Percentiles rank a stretch among this genome's conserved stretches.
Evolutionary conservation across 2,888 invertebrate species (phyloP).

Genomic region (Himalopsyche tibetana): DNA sequence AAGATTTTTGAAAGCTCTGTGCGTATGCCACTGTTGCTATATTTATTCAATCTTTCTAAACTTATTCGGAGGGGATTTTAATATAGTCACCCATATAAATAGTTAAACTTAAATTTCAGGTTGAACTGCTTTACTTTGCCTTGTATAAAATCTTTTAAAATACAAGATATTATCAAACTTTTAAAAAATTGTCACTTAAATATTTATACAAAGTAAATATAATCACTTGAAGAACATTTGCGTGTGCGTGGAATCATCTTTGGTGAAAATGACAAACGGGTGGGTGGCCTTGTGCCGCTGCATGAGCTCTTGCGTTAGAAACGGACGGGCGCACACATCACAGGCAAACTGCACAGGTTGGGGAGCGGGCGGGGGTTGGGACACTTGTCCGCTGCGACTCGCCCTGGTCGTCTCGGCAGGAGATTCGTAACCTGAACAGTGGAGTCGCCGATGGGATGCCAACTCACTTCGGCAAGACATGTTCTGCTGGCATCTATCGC

Average conservation of each 20-base stretch:
- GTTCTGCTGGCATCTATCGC: slow-evolving; percentile 57
- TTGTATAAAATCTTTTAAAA: too few relatives aligned
- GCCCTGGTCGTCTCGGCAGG: slow-evolving; percentile 6
- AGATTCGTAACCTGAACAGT: slow-evolving; percentile 61
- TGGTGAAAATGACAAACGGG: slow-evolving; percentile 75
- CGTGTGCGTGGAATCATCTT: slow-evolving; percentile 73
- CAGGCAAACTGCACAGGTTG: slow-evolving; percentile 67
- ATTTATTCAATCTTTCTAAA: too few relatives aligned
- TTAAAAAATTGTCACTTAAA: too few relatives aligned
- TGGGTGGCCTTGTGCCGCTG: slow-evolving; percentile 73
- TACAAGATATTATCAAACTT: too few relatives aligned
- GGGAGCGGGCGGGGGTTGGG: background rate
- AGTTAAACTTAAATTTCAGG: too few relatives aligned
- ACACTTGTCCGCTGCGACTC: background rate
- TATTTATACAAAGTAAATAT: background rate
- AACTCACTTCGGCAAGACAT: slow-evolving; percentile 57
- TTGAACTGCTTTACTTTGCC: too few relatives aligned
- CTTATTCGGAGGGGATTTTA: too few relatives aligned
- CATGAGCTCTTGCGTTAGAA: slow-evolving; percentile 71
- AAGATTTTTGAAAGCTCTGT: too few relatives aligned
- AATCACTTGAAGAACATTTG: slow-evolving; percentile 74
- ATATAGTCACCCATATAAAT: too few relatives aligned
- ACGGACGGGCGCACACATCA: slow-evolving; percentile 74
- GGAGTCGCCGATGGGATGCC: slow-evolving; percentile 59
- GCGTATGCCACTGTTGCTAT: too few relatives aligned